Evolutionary conservation across 1,140 invertebrate genomes (phyloP).

Genomic region (Gryllus bimaculatus): DNA sequence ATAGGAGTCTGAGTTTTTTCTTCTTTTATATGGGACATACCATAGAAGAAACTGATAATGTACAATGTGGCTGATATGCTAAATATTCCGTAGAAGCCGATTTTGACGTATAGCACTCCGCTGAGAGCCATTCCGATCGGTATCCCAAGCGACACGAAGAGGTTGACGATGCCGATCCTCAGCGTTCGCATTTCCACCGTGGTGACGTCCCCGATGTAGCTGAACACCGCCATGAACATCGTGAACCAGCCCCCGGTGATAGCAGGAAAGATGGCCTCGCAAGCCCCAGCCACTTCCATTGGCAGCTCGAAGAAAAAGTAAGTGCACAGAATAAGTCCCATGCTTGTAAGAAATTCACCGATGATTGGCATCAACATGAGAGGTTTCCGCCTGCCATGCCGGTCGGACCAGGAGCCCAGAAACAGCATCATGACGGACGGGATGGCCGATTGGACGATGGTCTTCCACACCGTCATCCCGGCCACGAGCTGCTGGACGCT

Average conservation of each 20-base stretch:
- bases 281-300: conserved; percentile 58
- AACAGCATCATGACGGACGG: conserved; percentile 67
- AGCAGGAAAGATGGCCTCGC: conserved; percentile 66
- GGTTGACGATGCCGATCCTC: conserved; percentile 72
- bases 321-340: conserved; percentile 68
- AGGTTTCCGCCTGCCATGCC: conserved; percentile 63
- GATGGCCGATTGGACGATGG: conserved; percentile 60
- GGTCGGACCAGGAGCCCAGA: conserved; percentile 68
- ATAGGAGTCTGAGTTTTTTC: conserved; percentile 24
- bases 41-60: conserved; percentile 62
- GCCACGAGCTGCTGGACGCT: conserved; percentile 68
- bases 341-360: conserved; percentile 64
- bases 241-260: conserved; percentile 77
- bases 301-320: conserved; percentile 62
- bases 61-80: conserved; percentile 61
- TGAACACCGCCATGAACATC: conserved; percentile 82
- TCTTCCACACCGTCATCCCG: conserved; percentile 70
- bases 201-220: conserved; percentile 79
- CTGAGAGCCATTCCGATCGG: conserved; percentile 69
- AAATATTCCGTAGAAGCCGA: conserved; percentile 72
- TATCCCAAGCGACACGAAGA: conserved; percentile 68
- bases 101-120: conserved; percentile 55
- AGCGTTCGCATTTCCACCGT: conserved; percentile 68
- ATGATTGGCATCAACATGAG: conserved; percentile 75
- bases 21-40: conserved; percentile 51